Evolutionary conservation across 2,888 invertebrate species (phyloP).

Genomic region (Neocrepidodera transversa): DNA sequence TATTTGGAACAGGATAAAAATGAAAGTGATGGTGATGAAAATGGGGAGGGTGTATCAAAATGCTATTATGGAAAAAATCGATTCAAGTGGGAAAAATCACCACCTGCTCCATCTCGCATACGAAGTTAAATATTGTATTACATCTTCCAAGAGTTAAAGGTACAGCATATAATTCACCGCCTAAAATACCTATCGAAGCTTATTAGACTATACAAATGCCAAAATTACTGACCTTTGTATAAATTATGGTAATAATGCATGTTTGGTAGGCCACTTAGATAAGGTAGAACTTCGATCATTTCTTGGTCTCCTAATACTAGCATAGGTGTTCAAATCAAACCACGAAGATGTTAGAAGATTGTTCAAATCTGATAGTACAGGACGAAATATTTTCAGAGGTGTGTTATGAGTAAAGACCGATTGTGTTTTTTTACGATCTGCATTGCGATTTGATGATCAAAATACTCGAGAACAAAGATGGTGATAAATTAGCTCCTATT

Average conservation of each 20-base stretch:
- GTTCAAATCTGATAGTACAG: too few relatives aligned
- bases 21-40: background rate
- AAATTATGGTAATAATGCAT: conserved; percentile 5
- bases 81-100: too few relatives aligned
- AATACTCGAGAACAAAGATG: conserved; percentile 12
- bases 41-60: background rate
- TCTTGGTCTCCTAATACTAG: too few relatives aligned
- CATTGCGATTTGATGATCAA: conserved; percentile 31
- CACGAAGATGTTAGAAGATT: conserved; percentile 22
- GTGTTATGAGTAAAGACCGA: too few relatives aligned
- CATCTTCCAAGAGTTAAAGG: background rate
- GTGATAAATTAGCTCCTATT: too few relatives aligned
- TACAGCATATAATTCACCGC: conserved; percentile 7
- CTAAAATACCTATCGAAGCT: background rate
- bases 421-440: conserved; percentile 12
- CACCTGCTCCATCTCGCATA: too few relatives aligned
- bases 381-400: too few relatives aligned
- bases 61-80: too few relatives aligned
- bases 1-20: background rate
- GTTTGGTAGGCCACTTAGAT: conserved; percentile 15
- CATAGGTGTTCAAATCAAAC: too few relatives aligned
- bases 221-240: background rate
- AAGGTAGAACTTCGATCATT: too few relatives aligned
- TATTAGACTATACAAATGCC: background rate
- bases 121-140: conserved; percentile 1